Conservation (phyloP, 2,797 vertebrate species). For the Dendrocincla fuliginosa region DNA sequence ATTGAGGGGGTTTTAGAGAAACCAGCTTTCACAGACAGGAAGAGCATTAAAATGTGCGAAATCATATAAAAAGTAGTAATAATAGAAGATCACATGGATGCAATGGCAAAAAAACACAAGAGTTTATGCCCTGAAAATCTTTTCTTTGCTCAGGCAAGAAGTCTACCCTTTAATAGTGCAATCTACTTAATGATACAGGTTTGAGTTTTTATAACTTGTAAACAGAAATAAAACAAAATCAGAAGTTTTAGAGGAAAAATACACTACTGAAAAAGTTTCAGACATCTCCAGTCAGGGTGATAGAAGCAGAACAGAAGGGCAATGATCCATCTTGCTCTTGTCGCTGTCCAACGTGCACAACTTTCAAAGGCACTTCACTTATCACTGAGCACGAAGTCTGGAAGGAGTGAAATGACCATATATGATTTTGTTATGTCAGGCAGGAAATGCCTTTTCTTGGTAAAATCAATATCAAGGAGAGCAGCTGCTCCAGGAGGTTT, state of each 20-base stretch:
- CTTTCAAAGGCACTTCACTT: neutral
- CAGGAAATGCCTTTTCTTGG: neutral
- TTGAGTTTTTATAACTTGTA: neutral
- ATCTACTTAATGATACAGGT: neutral
- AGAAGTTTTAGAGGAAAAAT: neutral
- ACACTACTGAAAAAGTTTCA: neutral
- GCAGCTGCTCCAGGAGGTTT: neutral
- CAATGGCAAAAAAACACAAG: neutral
- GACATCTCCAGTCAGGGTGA: neutral
- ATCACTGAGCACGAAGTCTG: neutral
- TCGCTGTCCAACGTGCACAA: neutral
- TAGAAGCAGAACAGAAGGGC: neutral
- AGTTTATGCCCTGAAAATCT: neutral
- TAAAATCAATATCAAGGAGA: neutral
- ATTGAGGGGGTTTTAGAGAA: accelerated
- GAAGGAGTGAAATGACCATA: neutral
- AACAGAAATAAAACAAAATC: neutral
- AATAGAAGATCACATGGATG: neutral
- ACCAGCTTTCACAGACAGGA: accelerated
- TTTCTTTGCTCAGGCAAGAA: neutral
- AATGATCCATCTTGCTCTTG: neutral
- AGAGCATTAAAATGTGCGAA: neutral
- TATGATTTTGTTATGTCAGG: neutral
- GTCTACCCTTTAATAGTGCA: neutral
- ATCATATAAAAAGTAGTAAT: neutral